Evolutionary conservation across 2,797 vertebrate genomes (phyloP), one percentile per base, ranked within the genome.

Genomic region (Anabas testudineus): DNA sequence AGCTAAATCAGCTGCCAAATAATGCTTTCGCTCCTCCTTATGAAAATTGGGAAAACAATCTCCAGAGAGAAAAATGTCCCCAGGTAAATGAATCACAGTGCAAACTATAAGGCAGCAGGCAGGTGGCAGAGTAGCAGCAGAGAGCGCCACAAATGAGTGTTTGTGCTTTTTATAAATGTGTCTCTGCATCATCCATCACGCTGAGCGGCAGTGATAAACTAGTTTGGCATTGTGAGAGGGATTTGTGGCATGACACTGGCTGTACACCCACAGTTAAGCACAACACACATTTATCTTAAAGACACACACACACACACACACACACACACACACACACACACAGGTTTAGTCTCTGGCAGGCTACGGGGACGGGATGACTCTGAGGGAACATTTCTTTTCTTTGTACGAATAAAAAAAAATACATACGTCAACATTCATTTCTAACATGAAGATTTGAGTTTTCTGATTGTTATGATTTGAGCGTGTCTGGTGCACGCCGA

Each of bases 191-290:
- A 83, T 86, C 78, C 53, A 71, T 86, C 86, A 85, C 39, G 22
- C 52, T 22, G 71, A 84, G 65, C 54, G 21, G 84, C 63, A 75
- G 53, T 41, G 71, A 76, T 80, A 82, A 84, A 78, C 45, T 75
- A 78, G 89, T 87, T 80, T 12, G 10, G 70, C 67, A 41, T 76
- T 84, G 78, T 87, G 49, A 79, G 64, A 83, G 73, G 78, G 83
- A 82, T 87, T 84, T 87, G 54, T 80, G 87, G 84, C 64, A 68
- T 66, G 77, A 83, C 84, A 78, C 43, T 68, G 76, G 86, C 83
- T 91, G 81, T 76, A 82, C 85, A 89, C 74, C 67, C 51, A 65
- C 65, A 60, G 78, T 78, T 80, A 90, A 80, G 76, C 74, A 75
- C 62, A 71, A 68, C 70, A 78, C 61, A 28, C 63, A 58, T 4